Evolutionary conservation across 2,888 invertebrate genomes (phyloP), one percentile per base, ranked within the genome.

Genomic region (Platycnemis pennipes): DNA sequence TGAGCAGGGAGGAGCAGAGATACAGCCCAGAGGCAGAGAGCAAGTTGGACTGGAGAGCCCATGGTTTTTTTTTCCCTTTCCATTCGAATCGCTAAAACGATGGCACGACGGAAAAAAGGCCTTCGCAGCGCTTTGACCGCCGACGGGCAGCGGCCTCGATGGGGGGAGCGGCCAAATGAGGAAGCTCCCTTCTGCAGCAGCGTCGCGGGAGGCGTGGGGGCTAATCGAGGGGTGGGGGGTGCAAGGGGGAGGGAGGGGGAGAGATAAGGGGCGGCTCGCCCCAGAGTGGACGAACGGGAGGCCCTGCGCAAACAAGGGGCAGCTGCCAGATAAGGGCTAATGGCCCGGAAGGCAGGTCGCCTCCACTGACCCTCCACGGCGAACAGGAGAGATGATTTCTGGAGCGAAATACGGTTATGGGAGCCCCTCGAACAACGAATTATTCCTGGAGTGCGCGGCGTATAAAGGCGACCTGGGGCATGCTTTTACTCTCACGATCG

Each of bases 261-360:
- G 31, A 77, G 77, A 77, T 77, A 77, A 77, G 31, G 13, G 77
- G 0, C 26, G 77, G 37, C 2, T 77, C 77, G 77, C 11, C 77
- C 2, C 13, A 3, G 77, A 37, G 77, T 77, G 37, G 77, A 26
- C 77, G 37, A 37, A 63, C 22, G 37, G 11, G 77, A 77, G 31
- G 77, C 77, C 77, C 11, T 11, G 77, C n/a, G 77, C 77, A 77
- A 77, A 77, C 77, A 77, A 77, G 77, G 77, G 77, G 22, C 77
- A 26, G 31, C 8, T n/a, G n/a, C n/a, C 77, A 31, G 69, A 8
- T 77, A 77, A 77, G 31, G 77, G 77, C 77, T 77, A 77, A 77
- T 77, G 77, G 77, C 13, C 77, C 5, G 77, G 77, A 77, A 77
- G 77, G 77, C 26, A n/a, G n/a, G n/a, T n/a, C n/a, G n/a, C n/a